These are phyloP conservation scores for Sebastes taczanowskii DNA, from an alignment of 2,797 vertebrate genomes.

Conservation along the genomic window DNA sequence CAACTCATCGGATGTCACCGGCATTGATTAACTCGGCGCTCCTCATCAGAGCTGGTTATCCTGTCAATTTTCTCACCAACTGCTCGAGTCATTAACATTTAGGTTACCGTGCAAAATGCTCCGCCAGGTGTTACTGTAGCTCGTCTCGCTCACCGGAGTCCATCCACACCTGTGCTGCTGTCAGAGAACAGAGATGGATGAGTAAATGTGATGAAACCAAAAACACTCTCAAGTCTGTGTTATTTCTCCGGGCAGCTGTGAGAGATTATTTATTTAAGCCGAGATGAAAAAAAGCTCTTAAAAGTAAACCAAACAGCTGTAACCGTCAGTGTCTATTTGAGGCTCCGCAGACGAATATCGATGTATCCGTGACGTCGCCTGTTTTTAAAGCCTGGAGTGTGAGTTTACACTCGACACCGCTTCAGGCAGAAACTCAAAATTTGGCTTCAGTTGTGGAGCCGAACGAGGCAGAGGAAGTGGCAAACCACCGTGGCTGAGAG, in stretches of 20 bases:
- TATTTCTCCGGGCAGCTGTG: neutral
- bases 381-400: neutral
- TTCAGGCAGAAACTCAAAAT: neutral
- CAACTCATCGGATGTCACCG: conserved; percentile 13
- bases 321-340: neutral
- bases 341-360: neutral
- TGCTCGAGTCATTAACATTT: conserved; percentile 49
- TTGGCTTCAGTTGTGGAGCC: neutral
- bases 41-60: conserved; percentile 61
- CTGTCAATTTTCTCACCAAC: conserved; percentile 46
- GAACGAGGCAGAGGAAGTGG: neutral
- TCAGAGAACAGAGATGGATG: conserved; percentile 18
- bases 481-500: neutral
- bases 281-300: neutral
- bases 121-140: conserved; percentile 54
- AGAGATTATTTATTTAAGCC: neutral
- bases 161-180: conserved; percentile 50
- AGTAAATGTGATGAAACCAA: conserved; percentile 8
- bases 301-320: neutral
- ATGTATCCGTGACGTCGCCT: neutral
- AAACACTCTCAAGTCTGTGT: neutral
- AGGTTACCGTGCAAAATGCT: conserved; percentile 14
- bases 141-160: conserved; percentile 1
- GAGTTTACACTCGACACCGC: neutral
- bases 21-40: conserved; percentile 45